A percentile compares a stretch with the other conserved stretches of the same genome.
phyloP scores from a whole-genome alignment of 2,113 vertebrate genomes.

The Malurus elegans region DNA sequence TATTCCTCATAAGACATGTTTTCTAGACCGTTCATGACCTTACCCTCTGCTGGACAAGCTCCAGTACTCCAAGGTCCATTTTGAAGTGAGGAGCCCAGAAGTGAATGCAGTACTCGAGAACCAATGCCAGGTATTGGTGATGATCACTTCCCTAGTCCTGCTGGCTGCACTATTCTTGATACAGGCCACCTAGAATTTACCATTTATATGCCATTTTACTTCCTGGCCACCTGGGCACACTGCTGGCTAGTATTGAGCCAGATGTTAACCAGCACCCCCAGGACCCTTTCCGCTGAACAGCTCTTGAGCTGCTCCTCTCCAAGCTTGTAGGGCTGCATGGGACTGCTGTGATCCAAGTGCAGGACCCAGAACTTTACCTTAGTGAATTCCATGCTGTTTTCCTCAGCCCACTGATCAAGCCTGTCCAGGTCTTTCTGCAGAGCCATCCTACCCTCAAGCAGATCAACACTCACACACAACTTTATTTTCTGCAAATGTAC shows the following conservation, averaged over 20 bases:
- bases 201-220: neutral
- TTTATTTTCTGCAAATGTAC: neutral
- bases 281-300: neutral
- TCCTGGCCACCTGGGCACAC: neutral
- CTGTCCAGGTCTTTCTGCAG: neutral
- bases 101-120: neutral
- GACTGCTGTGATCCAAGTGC: neutral
- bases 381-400: neutral
- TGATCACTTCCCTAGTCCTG: neutral
- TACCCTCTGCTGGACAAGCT: neutral
- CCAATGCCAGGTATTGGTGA: neutral
- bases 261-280: neutral
- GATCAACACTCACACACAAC: neutral
- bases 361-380: neutral
- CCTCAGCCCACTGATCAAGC: neutral
- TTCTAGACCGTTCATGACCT: neutral
- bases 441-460: neutral
- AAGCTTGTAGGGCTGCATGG: neutral
- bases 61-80: neutral
- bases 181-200: neutral
- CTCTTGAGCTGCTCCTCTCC: neutral
- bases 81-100: neutral
- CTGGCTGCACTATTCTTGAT: neutral
- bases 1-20: neutral
- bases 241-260: neutral